phyloP scores from a whole-genome alignment of 2,113 vertebrate genomes.

The Dermatemys mawii region DNA sequence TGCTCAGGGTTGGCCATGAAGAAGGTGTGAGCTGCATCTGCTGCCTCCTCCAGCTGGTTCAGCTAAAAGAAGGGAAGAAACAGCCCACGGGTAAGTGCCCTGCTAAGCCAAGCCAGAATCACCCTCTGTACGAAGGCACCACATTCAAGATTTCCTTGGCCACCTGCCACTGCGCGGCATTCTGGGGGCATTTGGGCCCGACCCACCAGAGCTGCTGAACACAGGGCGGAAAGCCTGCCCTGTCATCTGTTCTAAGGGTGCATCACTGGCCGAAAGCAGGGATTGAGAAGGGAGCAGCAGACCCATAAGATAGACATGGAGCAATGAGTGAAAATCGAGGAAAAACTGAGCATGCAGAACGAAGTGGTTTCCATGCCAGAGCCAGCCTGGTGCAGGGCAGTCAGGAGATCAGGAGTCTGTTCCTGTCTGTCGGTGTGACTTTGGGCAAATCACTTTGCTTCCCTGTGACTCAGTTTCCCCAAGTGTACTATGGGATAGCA shows the following conservation, averaged over 20 bases:
- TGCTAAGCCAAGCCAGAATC: neutral
- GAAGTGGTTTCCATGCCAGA: neutral
- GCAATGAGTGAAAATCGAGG: neutral
- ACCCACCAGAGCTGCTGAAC: neutral
- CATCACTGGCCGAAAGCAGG: neutral
- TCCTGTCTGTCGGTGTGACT: neutral
- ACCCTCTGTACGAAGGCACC: neutral
- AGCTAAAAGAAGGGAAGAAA: slow-evolving; percentile 74
- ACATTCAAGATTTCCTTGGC: no score
- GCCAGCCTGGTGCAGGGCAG: neutral
- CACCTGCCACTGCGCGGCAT: neutral
- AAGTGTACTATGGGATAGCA: neutral
- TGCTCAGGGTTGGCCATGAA: slow-evolving; percentile 98
- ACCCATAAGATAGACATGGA: no score
- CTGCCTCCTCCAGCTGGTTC: slow-evolving; percentile 89
- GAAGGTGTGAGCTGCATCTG: slow-evolving; percentile 94
- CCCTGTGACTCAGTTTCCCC: fast-evolving
- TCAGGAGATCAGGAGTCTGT: neutral
- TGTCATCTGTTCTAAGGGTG: neutral
- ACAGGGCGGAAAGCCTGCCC: neutral
- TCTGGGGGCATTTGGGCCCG: neutral
- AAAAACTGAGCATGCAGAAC: neutral
- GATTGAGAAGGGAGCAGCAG: neutral
- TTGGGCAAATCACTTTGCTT: neutral
- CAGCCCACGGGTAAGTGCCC: neutral